Percentiles rank a stretch among this genome's conserved stretches.
Evolutionary conservation across 2,797 vertebrate species (phyloP).

Genomic region (Sylvia borin): DNA sequence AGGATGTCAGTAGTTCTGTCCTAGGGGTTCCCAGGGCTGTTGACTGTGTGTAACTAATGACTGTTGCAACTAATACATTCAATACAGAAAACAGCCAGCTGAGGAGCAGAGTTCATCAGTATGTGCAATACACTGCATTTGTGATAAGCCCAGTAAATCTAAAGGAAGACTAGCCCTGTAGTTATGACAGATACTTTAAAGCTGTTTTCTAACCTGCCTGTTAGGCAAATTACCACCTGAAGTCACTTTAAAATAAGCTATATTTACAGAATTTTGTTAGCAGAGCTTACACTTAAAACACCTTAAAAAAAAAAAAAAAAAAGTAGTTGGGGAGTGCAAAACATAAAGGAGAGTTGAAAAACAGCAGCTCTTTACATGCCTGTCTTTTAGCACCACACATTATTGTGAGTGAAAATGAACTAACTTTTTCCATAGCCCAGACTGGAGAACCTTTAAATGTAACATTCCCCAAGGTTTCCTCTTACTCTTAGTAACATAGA

Average conservation of each 20-base stretch:
- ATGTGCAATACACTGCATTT: background rate
- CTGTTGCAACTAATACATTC: background rate
- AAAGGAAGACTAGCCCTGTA: background rate
- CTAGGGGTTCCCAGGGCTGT: background rate
- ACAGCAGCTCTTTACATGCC: background rate
- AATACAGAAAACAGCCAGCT: background rate
- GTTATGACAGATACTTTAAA: background rate
- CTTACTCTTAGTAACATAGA: background rate
- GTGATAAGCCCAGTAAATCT: background rate
- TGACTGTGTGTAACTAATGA: background rate
- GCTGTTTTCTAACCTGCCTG: background rate
- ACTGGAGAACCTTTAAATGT: background rate
- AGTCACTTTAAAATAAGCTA: background rate
- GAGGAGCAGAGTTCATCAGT: background rate
- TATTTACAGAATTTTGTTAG: background rate
- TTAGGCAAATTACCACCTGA: background rate
- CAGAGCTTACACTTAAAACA: background rate
- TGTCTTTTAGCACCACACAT: background rate
- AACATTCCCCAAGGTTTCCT: background rate
- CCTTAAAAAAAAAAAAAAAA: background rate
- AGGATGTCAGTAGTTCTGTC: background rate
- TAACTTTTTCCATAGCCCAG: background rate
- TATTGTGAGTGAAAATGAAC: background rate
- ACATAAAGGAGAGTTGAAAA: background rate
- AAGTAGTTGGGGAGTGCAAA: background rate